phyloP scores from a whole-genome alignment of 2,113 vertebrate genomes.

The Semicossyphus pulcher region DNA sequence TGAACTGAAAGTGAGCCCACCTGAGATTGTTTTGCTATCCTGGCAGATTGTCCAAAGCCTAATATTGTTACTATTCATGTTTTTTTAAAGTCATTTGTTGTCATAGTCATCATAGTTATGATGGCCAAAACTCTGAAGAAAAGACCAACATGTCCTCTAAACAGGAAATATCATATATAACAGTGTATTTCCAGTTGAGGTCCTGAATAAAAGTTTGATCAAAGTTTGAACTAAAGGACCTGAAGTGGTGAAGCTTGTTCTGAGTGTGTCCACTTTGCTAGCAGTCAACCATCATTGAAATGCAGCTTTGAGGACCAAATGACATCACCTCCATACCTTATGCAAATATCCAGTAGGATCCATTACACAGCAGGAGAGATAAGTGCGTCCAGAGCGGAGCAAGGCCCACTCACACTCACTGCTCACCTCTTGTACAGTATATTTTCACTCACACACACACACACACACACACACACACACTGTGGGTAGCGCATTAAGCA shows the following conservation, averaged over 20 bases:
- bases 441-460: slow-evolving; percentile 50
- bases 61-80: too few species aligned
- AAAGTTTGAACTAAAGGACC: slow-evolving; percentile 47
- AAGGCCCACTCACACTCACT: slow-evolving; percentile 79
- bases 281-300: slow-evolving; percentile 66
- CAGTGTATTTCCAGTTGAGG: background rate
- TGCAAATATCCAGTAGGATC: slow-evolving; percentile 73
- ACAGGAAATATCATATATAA: background rate
- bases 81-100: too few species aligned
- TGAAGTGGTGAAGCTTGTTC: slow-evolving; percentile 43
- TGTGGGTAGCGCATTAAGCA: slow-evolving; percentile 41
- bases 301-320: slow-evolving; percentile 60
- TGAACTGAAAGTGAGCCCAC: too few species aligned
- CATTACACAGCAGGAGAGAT: slow-evolving; percentile 81
- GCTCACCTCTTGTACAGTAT: slow-evolving; percentile 65
- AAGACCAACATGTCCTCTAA: too few species aligned
- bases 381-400: slow-evolving; percentile 81
- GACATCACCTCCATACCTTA: slow-evolving; percentile 72
- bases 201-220: slow-evolving; percentile 38
- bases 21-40: too few species aligned
- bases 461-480: slow-evolving; percentile 18
- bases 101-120: background rate
- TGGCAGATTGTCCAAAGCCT: too few species aligned
- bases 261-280: slow-evolving; percentile 61
- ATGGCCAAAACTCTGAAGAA: background rate